These are phyloP conservation scores for Neodiprion virginianus DNA, from an alignment of 1,140 invertebrate species.

Conservation along the genomic window DNA sequence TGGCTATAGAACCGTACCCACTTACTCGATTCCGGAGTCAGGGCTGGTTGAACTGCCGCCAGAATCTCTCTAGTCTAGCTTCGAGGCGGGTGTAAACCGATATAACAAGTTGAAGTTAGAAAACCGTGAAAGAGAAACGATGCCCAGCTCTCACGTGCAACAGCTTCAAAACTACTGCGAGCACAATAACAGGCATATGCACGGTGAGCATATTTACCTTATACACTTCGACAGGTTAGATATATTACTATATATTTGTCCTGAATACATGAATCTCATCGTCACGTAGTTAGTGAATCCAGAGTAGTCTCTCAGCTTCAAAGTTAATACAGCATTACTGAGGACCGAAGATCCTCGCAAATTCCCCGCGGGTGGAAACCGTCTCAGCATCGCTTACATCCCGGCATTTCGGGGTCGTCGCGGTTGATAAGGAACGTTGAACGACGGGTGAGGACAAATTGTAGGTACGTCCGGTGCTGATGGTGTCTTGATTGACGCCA, in stretches of 20 bases:
- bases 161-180: too few relatives aligned
- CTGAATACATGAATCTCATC: too few relatives aligned
- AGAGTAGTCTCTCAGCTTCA: too few relatives aligned
- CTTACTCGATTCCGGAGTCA: conserved; percentile 4
- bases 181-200: too few relatives aligned
- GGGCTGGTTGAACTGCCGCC: not conserved
- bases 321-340: too few relatives aligned
- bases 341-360: too few relatives aligned
- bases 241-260: too few relatives aligned
- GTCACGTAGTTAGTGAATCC: too few relatives aligned
- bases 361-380: not conserved
- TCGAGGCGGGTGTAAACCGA: not conserved
- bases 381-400: not conserved
- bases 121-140: not conserved
- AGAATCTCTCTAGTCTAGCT: not conserved
- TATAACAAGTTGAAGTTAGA: not conserved
- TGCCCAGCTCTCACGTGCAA: not conserved
- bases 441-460: not conserved
- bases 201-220: too few relatives aligned
- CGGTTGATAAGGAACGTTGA: not conserved
- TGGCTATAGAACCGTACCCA: not conserved
- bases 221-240: too few relatives aligned
- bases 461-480: conserved; percentile 18
- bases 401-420: not conserved
- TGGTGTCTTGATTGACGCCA: not conserved